These are phyloP conservation scores for Poeciliopsis occidentalis DNA, from an alignment of 2,113 vertebrate species.

Conservation along the genomic window DNA sequence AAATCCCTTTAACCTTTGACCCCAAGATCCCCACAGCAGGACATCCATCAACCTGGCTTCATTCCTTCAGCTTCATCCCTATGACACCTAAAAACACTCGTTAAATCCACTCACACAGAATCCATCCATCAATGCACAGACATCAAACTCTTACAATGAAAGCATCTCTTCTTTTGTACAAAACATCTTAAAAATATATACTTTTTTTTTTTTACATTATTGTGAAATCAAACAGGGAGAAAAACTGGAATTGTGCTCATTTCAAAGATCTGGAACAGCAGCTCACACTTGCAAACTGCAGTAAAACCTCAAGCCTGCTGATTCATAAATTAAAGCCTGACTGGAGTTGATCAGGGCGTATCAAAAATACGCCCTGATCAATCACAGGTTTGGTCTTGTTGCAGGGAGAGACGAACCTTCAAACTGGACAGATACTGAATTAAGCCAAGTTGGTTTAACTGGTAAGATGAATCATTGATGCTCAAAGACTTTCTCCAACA, in stretches of 20 bases:
- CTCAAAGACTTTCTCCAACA: not conserved
- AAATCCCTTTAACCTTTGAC: slow-evolving; percentile 29
- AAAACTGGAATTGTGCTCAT: slow-evolving; percentile 30
- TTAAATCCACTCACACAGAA: not conserved
- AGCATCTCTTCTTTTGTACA: slow-evolving; percentile 51
- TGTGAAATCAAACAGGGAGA: slow-evolving; percentile 15
- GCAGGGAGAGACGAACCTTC: not conserved
- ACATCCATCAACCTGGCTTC: slow-evolving; percentile 53
- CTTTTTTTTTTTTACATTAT: slow-evolving; percentile 34
- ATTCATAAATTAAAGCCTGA: slow-evolving; percentile 19
- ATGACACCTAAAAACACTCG: slow-evolving; percentile 14
- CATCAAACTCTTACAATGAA: slow-evolving; percentile 19
- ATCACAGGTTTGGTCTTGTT: not conserved
- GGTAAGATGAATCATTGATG: slow-evolving; percentile 12
- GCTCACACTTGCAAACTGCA: slow-evolving; percentile 1
- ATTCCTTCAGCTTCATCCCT: slow-evolving; percentile 53
- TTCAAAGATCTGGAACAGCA: slow-evolving; percentile 29
- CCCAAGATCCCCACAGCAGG: slow-evolving; percentile 42
- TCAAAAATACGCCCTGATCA: slow-evolving; percentile 26
- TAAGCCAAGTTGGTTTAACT: slow-evolving; percentile 46
- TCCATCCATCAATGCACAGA: not conserved
- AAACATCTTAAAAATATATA: slow-evolving; percentile 55
- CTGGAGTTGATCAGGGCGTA: not conserved
- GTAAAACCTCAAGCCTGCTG: slow-evolving; percentile 3
- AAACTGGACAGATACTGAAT: not conserved